A percentile compares a stretch with the other conserved stretches of the same genome.
These are phyloP conservation scores for Palythoa grandis DNA, from an alignment of 92 coral and sea anemone species.

Conservation along the genomic window DNA sequence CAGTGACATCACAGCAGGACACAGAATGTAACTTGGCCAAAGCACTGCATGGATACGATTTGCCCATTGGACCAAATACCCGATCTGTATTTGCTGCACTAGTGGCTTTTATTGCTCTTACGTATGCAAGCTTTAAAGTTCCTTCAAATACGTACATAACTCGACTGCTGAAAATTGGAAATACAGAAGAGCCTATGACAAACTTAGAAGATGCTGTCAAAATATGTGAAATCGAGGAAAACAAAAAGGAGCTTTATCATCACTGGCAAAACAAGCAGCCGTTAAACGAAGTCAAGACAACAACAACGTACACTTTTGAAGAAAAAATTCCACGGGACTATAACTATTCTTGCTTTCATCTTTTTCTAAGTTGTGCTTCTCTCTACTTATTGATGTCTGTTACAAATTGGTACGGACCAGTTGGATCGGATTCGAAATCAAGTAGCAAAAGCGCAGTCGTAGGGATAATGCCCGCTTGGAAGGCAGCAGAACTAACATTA, in stretches of 20 bases:
- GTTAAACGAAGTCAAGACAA: neutral
- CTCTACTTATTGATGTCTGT: constrained; percentile 50
- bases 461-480: constrained; percentile 51
- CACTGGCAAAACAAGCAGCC: neutral
- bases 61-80: constrained; percentile 33
- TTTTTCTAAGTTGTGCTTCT: constrained; percentile 45
- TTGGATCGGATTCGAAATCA: neutral
- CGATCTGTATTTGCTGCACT: constrained; percentile 27
- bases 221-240: neutral
- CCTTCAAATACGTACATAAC: constrained; percentile 6
- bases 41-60: constrained; percentile 23
- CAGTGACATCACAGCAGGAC: constrained; percentile 43
- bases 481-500: constrained; percentile 47
- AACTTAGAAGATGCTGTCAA: neutral
- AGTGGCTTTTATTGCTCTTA: constrained; percentile 14
- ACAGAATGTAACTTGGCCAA: constrained; percentile 45
- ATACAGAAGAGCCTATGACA: neutral
- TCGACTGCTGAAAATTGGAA: constrained; percentile 16
- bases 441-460: neutral
- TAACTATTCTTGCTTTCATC: constrained; percentile 51
- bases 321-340: constrained; percentile 20
- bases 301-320: constrained; percentile 30
- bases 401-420: constrained; percentile 64
- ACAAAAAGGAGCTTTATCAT: neutral
- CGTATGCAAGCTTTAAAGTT: constrained; percentile 36